These are phyloP conservation scores for Tenthredo notha DNA, from an alignment of 2,888 invertebrate species.

Conservation along the genomic window DNA sequence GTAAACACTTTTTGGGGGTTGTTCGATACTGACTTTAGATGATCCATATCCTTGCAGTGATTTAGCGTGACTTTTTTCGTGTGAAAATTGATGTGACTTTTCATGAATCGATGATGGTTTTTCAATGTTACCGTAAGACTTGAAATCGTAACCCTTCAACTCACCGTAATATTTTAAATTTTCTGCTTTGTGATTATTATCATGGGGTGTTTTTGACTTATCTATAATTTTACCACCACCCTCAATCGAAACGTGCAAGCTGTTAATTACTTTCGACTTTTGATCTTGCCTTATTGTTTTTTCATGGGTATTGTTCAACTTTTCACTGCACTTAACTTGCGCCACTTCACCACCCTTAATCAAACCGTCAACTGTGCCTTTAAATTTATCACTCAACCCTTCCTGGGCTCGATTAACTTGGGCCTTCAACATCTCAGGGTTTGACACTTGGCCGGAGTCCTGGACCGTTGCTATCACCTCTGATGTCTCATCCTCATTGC, in stretches of 20 bases:
- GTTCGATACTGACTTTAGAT: slow-evolving; percentile 8
- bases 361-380: slow-evolving; percentile 70
- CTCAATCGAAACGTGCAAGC: background rate
- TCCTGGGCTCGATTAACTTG: slow-evolving; percentile 58
- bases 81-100: slow-evolving; percentile 69
- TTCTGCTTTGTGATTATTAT: background rate
- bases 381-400: slow-evolving; percentile 63
- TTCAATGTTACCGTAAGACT: slow-evolving; percentile 71
- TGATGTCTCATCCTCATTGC: slow-evolving; percentile 6
- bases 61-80: slow-evolving; percentile 72
- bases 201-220: slow-evolving; percentile 62
- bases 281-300: slow-evolving; percentile 62
- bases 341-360: slow-evolving; percentile 66
- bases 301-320: slow-evolving; percentile 62
- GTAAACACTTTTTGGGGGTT: slow-evolving; percentile 62
- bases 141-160: slow-evolving; percentile 68
- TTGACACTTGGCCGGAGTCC: slow-evolving; percentile 44
- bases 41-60: slow-evolving; percentile 66
- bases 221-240: slow-evolving; percentile 54
- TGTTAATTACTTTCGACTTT: slow-evolving; percentile 1
- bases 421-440: slow-evolving; percentile 47
- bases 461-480: background rate
- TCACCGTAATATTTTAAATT: background rate
- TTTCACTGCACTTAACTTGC: slow-evolving; percentile 70
- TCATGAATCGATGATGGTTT: slow-evolving; percentile 65